Base-by-base conservation (phyloP, 2,797 vertebrate genomes). In the Danio jaintianensis region DNA sequence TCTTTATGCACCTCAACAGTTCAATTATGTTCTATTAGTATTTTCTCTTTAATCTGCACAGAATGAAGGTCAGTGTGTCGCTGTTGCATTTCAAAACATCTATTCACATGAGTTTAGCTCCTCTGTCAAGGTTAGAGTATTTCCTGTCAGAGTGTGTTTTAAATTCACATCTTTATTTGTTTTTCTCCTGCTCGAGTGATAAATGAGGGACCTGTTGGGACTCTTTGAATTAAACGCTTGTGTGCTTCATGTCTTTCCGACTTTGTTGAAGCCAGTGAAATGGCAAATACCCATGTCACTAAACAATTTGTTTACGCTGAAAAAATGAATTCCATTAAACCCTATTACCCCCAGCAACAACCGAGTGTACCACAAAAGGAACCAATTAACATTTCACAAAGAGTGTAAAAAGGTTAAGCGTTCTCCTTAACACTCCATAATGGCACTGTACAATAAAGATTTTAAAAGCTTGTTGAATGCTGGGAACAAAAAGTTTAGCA, bases 361-460 rank as follows among this genome's bases (percentile, higher is more conserved):
- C 68, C 29, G 61, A 84, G 45, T 71, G 36, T 45, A 81, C 55
- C 58, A 82, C 15, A 83, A 84, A 79, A 72, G 66, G 58, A 61
- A 52, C 43, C 78, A 82, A 83, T 87, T 81, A 81, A 86, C 78
- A 74, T 83, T 87, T 85, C 58, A 79, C 47, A 66, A 78, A 50
- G 22, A 72, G 58, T 70, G 43, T 64, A 75, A 80, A 85, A 84
- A 84, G 84, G 82, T 84, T 81, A 85, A 81, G 67, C 52, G 3
- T 69, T 55, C 47, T 73, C 55, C 72, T 64, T 84, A 78, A 79
- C 62, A 78, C 48, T 74, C 38, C 69, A 62, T 78, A 83, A 79
- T 63, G 56, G 61, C 75, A 69, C 56, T 50, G 56, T 81, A 81
- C 73, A 40, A 78, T 84, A 73, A 76, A 67, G 76, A 63, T 75